phyloP scores from a whole-genome alignment of 2,797 vertebrate genomes.

The Bovichtus variegatus region DNA sequence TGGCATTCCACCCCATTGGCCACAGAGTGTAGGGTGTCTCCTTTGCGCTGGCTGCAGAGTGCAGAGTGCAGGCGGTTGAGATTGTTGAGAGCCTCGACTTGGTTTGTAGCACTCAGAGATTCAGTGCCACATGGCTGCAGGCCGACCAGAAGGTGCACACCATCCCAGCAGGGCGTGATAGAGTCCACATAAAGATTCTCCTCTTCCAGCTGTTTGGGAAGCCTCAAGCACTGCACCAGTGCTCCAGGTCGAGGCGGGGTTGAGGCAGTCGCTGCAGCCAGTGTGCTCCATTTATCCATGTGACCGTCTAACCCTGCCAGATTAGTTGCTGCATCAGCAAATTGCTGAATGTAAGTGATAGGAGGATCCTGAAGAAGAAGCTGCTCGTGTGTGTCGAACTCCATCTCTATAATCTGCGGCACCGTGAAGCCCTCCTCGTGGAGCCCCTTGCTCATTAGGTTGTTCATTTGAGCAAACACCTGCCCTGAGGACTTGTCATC shows the following conservation, averaged over 20 bases:
- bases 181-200: slow-evolving; percentile 97
- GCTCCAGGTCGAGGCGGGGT: slow-evolving; percentile 91
- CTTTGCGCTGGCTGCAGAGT: slow-evolving; percentile 93
- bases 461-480: slow-evolving; percentile 98
- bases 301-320: slow-evolving; percentile 91
- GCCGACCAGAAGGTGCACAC: slow-evolving; percentile 94
- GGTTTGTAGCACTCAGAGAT: slow-evolving; percentile 96
- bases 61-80: slow-evolving; percentile 98
- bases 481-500: slow-evolving; percentile 96
- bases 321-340: slow-evolving; percentile 94
- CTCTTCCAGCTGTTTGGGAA: slow-evolving; percentile 96
- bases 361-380: slow-evolving; percentile 97
- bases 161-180: slow-evolving; percentile 97
- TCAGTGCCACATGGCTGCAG: slow-evolving; percentile 92
- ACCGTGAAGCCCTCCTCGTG: slow-evolving; percentile 98
- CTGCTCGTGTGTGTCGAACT: slow-evolving; percentile 97
- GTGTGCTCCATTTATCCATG: slow-evolving; percentile 95
- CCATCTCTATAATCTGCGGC: slow-evolving; percentile 99
- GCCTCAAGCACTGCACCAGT: slow-evolving; percentile 94
- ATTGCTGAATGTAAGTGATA: slow-evolving; percentile 98
- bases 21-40: slow-evolving; percentile 83
- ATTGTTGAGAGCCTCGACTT: slow-evolving; percentile 99
- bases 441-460: slow-evolving; percentile 96
- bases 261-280: slow-evolving; percentile 74
- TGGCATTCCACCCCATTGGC: slow-evolving; percentile 88